Conservation (phyloP, 2,888 invertebrate species). For the Herminia tarsipennalis region DNA sequence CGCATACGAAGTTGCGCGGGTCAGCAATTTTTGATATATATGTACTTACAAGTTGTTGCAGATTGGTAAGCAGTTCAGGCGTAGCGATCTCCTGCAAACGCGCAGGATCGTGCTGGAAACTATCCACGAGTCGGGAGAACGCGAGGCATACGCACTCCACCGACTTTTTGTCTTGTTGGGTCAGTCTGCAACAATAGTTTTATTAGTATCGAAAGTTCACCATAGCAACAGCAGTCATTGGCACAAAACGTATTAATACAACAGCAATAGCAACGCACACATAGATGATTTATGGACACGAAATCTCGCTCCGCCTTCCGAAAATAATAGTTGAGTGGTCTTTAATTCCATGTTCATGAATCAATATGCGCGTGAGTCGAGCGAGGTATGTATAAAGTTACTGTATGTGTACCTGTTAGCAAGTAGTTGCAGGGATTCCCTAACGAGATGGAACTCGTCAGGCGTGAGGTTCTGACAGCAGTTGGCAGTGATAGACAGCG, state of each 20-base stretch:
- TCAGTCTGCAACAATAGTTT: slow-evolving; percentile 78
- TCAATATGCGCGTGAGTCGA: too few species aligned
- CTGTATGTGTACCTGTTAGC: slow-evolving; percentile 90
- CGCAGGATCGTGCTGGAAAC: slow-evolving; percentile 96
- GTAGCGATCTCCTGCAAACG: slow-evolving; percentile 97
- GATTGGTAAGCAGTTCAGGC: slow-evolving; percentile 94
- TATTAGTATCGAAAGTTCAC: background rate
- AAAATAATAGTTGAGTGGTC: too few species aligned
- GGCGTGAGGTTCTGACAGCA: slow-evolving; percentile 97
- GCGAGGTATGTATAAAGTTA: too few species aligned
- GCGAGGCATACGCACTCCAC: slow-evolving; percentile 99
- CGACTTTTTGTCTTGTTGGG: slow-evolving; percentile 98
- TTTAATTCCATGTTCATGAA: too few species aligned
- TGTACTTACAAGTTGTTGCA: slow-evolving; percentile 93
- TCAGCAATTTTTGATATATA: background rate
- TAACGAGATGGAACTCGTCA: slow-evolving; percentile 97
- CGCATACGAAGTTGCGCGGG: background rate
- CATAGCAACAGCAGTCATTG: too few species aligned
- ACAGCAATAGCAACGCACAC: too few species aligned
- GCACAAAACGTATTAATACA: too few species aligned
- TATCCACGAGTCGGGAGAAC: slow-evolving; percentile 98
- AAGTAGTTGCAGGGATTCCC: slow-evolving; percentile 94
- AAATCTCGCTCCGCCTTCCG: too few species aligned
- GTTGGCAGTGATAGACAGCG: slow-evolving; percentile 98
- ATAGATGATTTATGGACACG: too few species aligned